Percentiles rank a stretch among this genome's conserved stretches.
These are phyloP conservation scores for Umimayanthus kanabou DNA, from an alignment of 92 coral and sea anemone genomes.

Conservation along the genomic window DNA sequence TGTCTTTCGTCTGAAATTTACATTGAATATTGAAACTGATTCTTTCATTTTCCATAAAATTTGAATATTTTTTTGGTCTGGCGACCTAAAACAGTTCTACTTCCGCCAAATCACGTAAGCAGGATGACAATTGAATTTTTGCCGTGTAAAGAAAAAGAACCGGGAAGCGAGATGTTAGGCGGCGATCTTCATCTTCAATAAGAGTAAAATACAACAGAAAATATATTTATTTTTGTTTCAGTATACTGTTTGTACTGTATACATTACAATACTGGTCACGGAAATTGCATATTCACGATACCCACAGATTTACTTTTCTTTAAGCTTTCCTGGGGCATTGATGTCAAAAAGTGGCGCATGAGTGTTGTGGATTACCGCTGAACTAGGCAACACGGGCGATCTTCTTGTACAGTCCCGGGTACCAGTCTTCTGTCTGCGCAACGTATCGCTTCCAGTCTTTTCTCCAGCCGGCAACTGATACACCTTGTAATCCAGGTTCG, in stretches of 20 bases:
- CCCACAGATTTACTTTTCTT: too few relatives aligned
- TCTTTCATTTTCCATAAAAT: not conserved
- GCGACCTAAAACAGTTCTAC: not conserved
- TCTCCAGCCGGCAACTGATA: not conserved
- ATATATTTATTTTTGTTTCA: too few relatives aligned
- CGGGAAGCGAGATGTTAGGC: not conserved
- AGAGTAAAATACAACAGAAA: too few relatives aligned
- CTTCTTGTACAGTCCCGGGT: too few relatives aligned
- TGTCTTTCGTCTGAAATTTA: not conserved
- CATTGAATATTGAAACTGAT: not conserved
- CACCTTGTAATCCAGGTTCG: not conserved
- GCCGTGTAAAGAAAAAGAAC: not conserved
- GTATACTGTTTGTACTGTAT: not conserved
- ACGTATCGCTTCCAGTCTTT: not conserved
- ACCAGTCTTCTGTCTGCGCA: not conserved
- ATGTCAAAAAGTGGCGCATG: not conserved
- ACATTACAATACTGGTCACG: not conserved
- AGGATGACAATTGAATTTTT: not conserved
- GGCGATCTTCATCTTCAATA: not conserved
- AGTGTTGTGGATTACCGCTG: not conserved
- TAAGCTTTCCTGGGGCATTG: not conserved
- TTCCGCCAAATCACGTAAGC: not conserved
- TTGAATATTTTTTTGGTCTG: not conserved
- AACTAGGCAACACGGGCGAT: too few relatives aligned
- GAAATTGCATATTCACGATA: not conserved